Conservation (phyloP, 2,797 vertebrate species). For the Ctenochaetus hawaiiensis region DNA sequence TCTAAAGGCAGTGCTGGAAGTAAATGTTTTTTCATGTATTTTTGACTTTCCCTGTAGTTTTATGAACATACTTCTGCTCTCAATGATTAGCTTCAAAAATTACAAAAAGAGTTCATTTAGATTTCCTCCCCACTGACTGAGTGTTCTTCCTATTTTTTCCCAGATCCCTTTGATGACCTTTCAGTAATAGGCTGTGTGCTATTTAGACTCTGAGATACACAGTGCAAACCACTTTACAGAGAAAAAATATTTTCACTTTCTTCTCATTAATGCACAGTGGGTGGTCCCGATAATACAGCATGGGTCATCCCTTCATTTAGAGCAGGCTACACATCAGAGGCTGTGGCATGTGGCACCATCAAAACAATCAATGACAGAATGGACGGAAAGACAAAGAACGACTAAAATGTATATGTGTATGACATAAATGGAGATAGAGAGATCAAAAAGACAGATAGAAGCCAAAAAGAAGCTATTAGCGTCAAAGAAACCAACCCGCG, state of each 20-base stretch:
- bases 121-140: constrained; percentile 51
- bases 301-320: constrained; percentile 68
- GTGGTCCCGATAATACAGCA: constrained; percentile 71
- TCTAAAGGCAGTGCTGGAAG: constrained; percentile 23
- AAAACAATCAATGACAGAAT: constrained; percentile 65
- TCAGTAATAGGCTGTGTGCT: constrained; percentile 66
- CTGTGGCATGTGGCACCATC: constrained; percentile 42
- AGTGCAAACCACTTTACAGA: constrained; percentile 53
- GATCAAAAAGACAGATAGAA: constrained; percentile 31
- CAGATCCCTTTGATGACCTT: constrained; percentile 75
- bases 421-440: constrained; percentile 29
- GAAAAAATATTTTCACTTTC: constrained; percentile 61
- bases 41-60: constrained; percentile 39
- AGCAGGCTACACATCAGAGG: constrained; percentile 60
- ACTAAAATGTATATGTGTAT: constrained; percentile 34
- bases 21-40: constrained; percentile 23
- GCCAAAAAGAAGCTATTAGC: constrained; percentile 31
- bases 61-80: constrained; percentile 45
- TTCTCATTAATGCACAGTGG: constrained; percentile 78
- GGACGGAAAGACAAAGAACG: constrained; percentile 37
- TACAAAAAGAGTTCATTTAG: constrained; percentile 44
- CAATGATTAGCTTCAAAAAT: constrained; percentile 54
- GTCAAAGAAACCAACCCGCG: constrained; percentile 35
- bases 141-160: constrained; percentile 50
- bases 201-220: constrained; percentile 60